A percentile compares a stretch with the other conserved stretches of the same genome.
phyloP scores from a whole-genome alignment of 2,797 vertebrate genomes.

The Pseudomugil tenellus region DNA sequence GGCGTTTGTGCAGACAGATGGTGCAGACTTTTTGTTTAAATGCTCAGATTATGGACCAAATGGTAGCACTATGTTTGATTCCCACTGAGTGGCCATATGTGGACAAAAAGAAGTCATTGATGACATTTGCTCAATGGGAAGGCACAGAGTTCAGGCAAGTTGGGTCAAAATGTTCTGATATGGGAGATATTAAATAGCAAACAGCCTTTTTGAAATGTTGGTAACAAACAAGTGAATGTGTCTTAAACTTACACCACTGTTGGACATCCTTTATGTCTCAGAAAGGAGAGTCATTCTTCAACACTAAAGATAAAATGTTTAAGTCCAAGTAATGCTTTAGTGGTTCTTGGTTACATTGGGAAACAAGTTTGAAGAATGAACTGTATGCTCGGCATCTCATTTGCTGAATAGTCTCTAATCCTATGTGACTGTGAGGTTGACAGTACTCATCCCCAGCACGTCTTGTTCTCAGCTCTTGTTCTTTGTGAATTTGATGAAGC shows the following conservation, averaged over 20 bases:
- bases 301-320: not conserved
- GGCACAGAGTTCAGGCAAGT: conserved; percentile 26
- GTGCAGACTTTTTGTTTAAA: not conserved
- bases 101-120: not conserved
- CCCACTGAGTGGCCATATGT: not conserved
- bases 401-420: conserved; percentile 30
- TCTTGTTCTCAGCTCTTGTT: conserved; percentile 30
- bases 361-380: conserved; percentile 27
- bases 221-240: conserved; percentile 18
- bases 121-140: not conserved
- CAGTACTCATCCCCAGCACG: conserved; percentile 10
- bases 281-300: not conserved
- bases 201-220: conserved; percentile 27
- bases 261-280: not conserved
- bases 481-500: conserved; percentile 41
- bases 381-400: conserved; percentile 12
- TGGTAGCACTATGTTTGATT: not conserved
- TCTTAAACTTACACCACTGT: not conserved
- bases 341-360: not conserved
- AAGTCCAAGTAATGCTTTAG: conserved; percentile 7
- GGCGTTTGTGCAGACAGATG: not conserved
- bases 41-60: not conserved
- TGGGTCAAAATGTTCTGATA: not conserved
- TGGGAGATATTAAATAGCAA: not conserved
- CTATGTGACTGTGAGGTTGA: conserved; percentile 31